phyloP scores from a whole-genome alignment of 2,113 vertebrate species.

The Cinclus cinclus region DNA sequence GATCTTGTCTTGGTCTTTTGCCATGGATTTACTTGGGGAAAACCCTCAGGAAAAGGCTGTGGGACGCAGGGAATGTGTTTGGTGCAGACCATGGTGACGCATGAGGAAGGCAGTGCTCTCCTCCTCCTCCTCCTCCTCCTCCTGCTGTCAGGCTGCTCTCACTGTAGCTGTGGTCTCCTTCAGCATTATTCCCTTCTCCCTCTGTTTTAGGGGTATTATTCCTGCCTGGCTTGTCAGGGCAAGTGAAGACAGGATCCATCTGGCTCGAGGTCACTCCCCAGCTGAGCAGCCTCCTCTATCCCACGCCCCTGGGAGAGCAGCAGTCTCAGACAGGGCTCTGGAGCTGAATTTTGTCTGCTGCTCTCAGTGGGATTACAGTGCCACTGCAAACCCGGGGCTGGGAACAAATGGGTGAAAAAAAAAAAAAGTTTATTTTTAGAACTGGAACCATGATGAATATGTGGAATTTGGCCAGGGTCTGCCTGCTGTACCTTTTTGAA shows the following conservation, averaged over 20 bases:
- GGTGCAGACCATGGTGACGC: accelerated
- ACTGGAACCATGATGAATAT: slow-evolving; percentile 18
- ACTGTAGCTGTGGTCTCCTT: background rate
- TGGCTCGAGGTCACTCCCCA: background rate
- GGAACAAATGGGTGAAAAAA: slow-evolving; percentile 15
- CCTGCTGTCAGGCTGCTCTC: background rate
- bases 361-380: background rate
- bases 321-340: background rate
- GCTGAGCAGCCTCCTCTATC: background rate
- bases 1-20: accelerated
- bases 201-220: background rate
- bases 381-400: background rate
- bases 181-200: background rate
- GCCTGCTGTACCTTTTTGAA: slow-evolving; percentile 19
- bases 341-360: background rate
- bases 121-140: background rate
- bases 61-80: background rate
- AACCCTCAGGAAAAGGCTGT: background rate
- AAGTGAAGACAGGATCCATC: background rate
- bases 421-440: slow-evolving; percentile 21
- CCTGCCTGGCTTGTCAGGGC: background rate
- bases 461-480: slow-evolving; percentile 22
- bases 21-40: background rate
- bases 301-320: accelerated
- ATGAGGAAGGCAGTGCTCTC: background rate